A percentile compares a stretch with the other conserved stretches of the same genome.
Evolutionary conservation across 2,797 vertebrate genomes (phyloP).

Genomic region (Micrastur ruficollis): DNA sequence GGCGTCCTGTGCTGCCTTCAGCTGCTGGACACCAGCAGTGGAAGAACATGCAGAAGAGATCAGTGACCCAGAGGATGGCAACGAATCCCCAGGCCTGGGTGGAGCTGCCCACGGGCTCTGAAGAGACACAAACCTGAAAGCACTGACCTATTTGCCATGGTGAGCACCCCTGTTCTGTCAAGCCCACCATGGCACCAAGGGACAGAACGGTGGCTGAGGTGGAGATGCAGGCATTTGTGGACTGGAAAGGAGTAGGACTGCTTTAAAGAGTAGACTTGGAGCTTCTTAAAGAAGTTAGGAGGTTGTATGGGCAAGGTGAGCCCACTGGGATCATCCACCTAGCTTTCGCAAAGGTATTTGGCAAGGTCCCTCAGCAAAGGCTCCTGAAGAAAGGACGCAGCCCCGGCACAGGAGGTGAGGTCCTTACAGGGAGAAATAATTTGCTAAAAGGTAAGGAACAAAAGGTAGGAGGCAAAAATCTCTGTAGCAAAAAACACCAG

Average conservation of each 20-base stretch:
- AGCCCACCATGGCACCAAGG: not conserved
- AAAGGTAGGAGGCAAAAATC: not conserved
- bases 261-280: not conserved
- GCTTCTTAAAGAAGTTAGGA: not conserved
- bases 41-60: not conserved
- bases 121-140: not conserved
- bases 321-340: not conserved
- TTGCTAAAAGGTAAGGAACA: not conserved
- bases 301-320: not conserved
- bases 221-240: not conserved
- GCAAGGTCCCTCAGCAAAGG: not conserved
- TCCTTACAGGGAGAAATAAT: not conserved
- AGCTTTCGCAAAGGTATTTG: not conserved
- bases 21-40: not conserved
- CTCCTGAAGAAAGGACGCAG: not conserved
- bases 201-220: not conserved
- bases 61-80: not conserved
- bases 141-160: fast-evolving
- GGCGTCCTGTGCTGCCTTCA: not conserved
- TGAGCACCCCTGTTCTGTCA: not conserved
- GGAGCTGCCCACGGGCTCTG: not conserved
- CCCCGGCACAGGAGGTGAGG: not conserved
- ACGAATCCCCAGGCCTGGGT: not conserved
- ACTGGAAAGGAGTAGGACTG: not conserved
- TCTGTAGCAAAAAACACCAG: not conserved